These are phyloP conservation scores for Calliphora vomitoria DNA, from an alignment of 2,888 invertebrate species.

Conservation along the genomic window DNA sequence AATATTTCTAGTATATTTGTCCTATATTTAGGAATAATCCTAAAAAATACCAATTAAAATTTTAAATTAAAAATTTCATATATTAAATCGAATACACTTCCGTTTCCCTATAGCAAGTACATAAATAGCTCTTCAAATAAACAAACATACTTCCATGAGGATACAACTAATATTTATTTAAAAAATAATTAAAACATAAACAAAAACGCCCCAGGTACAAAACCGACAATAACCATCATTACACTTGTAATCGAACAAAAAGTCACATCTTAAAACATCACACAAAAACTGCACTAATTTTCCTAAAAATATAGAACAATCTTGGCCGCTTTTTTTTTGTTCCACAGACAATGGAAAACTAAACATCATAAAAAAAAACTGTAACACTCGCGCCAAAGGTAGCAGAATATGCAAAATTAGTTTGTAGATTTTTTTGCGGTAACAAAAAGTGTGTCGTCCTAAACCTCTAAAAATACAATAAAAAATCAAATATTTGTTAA, in stretches of 20 bases:
- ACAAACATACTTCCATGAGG: too few species aligned
- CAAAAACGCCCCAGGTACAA: conserved; percentile 42
- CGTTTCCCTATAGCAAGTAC: too few species aligned
- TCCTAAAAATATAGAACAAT: conserved; percentile 42
- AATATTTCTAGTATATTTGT: too few species aligned
- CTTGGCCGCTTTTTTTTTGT: conserved; percentile 21
- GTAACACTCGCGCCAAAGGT: conserved; percentile 49
- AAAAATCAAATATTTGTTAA: conserved; percentile 52
- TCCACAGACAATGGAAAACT: conserved; percentile 19
- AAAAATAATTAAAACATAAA: not conserved
- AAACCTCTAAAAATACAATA: conserved; percentile 49
- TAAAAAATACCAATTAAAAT: too few species aligned
- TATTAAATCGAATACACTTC: too few species aligned
- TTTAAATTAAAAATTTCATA: too few species aligned
- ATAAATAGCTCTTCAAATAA: too few species aligned
- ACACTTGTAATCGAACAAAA: conserved; percentile 10
- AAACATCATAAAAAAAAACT: conserved; percentile 57
- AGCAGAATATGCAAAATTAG: conserved; percentile 26
- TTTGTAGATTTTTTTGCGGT: conserved; percentile 53
- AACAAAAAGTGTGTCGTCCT: conserved; percentile 50
- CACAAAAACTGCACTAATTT: conserved; percentile 56
- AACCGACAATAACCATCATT: conserved; percentile 12
- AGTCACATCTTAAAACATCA: conserved; percentile 3
- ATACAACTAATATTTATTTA: not conserved
- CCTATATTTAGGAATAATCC: too few species aligned